Evolutionary conservation across 2,113 vertebrate genomes (phyloP).

Genomic region (Rhea americana): DNA sequence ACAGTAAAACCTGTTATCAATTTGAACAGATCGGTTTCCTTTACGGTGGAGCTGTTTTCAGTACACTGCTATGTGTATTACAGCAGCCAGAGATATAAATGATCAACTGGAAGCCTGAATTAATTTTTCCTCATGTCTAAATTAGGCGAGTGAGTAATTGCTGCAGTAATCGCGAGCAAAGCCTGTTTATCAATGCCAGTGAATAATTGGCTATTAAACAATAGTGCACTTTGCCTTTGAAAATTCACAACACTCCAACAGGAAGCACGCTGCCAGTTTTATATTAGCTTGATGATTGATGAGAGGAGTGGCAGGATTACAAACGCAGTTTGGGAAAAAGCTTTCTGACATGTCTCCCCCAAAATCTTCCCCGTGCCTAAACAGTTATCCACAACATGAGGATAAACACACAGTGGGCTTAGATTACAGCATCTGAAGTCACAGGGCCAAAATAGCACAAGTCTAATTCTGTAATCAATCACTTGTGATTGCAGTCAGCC

Average conservation of each 20-base stretch:
- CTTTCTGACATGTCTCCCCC: not conserved
- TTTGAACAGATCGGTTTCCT: constrained; percentile 42
- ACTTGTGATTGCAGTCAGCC: not conserved
- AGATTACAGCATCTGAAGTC: constrained; percentile 58
- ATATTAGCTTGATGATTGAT: constrained; percentile 26
- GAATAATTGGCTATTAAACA: constrained; percentile 70
- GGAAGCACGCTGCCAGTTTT: constrained; percentile 30
- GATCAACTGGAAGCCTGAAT: constrained; percentile 61
- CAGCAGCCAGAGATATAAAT: constrained; percentile 57
- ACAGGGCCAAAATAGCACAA: constrained; percentile 53
- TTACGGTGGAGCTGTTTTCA: constrained; percentile 42
- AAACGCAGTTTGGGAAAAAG: not conserved
- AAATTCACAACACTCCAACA: constrained; percentile 34
- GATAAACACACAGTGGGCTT: not conserved
- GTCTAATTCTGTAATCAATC: constrained; percentile 43
- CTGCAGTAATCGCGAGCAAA: constrained; percentile 46
- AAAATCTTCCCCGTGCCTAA: not conserved
- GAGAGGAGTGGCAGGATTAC: constrained; percentile 59
- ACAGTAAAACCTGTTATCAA: constrained; percentile 30
- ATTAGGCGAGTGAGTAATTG: constrained; percentile 66
- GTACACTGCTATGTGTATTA: not conserved
- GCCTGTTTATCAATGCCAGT: constrained; percentile 67
- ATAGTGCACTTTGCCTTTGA: constrained; percentile 67
- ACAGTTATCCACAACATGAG: constrained; percentile 1
- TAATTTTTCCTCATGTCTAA: constrained; percentile 69